phyloP scores from a whole-genome alignment of 2,797 vertebrate genomes.

The Erethizon dorsatum region DNA sequence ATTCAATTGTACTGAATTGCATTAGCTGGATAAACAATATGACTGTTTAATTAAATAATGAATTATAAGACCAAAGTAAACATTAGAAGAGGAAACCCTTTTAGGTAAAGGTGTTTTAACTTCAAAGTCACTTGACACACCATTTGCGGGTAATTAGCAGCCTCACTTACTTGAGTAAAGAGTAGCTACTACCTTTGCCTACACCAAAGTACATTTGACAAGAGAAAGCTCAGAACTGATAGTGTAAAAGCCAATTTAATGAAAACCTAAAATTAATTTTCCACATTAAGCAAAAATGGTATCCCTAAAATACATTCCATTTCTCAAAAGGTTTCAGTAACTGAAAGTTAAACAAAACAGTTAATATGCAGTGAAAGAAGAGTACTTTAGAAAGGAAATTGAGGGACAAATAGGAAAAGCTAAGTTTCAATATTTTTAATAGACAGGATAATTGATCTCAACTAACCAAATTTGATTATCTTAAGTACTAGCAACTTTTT shows the following conservation, averaged over 20 bases:
- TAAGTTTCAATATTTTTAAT: slow-evolving; percentile 42
- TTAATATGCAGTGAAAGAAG: slow-evolving; percentile 35
- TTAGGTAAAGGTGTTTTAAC: slow-evolving; percentile 20
- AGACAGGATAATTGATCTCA: not conserved
- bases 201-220: not conserved
- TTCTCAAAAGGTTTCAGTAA: slow-evolving; percentile 46
- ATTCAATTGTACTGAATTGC: not conserved
- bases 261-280: slow-evolving; percentile 51
- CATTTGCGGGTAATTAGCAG: slow-evolving; percentile 32
- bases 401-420: slow-evolving; percentile 41
- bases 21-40: slow-evolving; percentile 60
- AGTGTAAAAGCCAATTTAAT: slow-evolving; percentile 21
- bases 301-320: not conserved
- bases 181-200: not conserved
- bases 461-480: not conserved
- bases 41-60: slow-evolving; percentile 60
- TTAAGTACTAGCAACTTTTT: not conserved
- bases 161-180: slow-evolving; percentile 18
- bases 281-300: slow-evolving; percentile 43
- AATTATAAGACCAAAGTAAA: slow-evolving; percentile 57
- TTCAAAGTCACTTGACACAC: not conserved
- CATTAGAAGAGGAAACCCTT: slow-evolving; percentile 28
- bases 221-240: not conserved
- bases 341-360: slow-evolving; percentile 28
- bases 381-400: slow-evolving; percentile 9